A percentile compares a stretch with the other conserved stretches of the same genome.
These are phyloP conservation scores for Heterotis niloticus DNA, from an alignment of 2,113 vertebrate species.

Conservation along the genomic window DNA sequence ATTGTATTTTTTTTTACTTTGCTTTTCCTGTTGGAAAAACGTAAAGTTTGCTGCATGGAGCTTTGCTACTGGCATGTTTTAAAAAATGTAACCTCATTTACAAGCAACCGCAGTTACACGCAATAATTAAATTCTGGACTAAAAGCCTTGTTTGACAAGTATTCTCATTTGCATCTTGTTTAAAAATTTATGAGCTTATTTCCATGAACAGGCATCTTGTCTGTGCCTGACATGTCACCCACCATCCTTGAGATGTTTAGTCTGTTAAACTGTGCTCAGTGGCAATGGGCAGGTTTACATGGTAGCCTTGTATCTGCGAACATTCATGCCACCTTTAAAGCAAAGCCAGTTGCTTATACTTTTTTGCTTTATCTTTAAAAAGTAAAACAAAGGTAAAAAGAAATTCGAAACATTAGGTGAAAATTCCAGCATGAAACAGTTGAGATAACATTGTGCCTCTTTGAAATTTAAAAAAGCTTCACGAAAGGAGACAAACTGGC, in stretches of 20 bases:
- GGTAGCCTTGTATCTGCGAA: conserved; percentile 21
- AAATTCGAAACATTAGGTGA: too few species aligned
- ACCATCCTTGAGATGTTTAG: conserved; percentile 32
- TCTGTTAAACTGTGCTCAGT: conserved; percentile 40
- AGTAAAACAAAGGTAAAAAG: not conserved
- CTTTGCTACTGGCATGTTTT: conserved; percentile 36
- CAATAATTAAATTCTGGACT: conserved; percentile 62
- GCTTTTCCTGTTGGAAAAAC: conserved; percentile 25
- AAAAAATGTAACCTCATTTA: conserved; percentile 58
- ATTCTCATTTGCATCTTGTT: conserved; percentile 58
- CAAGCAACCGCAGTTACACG: conserved; percentile 49
- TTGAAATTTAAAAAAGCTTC: not conserved
- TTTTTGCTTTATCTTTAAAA: not conserved
- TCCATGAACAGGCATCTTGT: conserved; percentile 55
- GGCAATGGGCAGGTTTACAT: conserved; percentile 33
- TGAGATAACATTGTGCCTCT: too few species aligned
- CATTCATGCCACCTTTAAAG: not conserved
- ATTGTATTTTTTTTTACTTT: not conserved
- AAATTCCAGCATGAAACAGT: not conserved
- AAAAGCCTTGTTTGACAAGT: conserved; percentile 63
- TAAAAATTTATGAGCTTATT: conserved; percentile 67
- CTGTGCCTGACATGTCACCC: conserved; percentile 44
- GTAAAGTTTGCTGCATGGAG: conserved; percentile 47
- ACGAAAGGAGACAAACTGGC: not conserved
- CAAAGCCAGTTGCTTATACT: not conserved